A percentile compares a stretch with the other conserved stretches of the same genome.
Evolutionary conservation across 2,113 vertebrate genomes (phyloP).

Genomic region (Mastomys natalensis): DNA sequence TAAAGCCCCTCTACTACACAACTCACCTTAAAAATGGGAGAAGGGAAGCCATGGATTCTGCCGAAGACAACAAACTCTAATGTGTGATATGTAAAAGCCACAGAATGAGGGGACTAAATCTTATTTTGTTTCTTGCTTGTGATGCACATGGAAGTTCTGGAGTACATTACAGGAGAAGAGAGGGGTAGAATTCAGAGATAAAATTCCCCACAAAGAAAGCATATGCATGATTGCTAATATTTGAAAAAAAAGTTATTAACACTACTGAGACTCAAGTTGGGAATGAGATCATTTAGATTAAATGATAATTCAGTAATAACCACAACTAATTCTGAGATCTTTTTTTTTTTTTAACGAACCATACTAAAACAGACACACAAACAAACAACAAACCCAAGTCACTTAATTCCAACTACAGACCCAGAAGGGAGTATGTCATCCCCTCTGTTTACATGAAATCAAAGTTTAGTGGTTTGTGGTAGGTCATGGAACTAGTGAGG

Average conservation of each 20-base stretch:
- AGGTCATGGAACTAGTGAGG: neutral
- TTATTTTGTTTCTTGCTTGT: neutral
- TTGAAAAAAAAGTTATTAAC: slow-evolving; percentile 32
- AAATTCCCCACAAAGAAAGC: neutral
- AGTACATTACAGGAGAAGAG: neutral
- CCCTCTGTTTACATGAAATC: neutral
- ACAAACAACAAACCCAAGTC: neutral
- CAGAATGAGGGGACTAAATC: neutral
- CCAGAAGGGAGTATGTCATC: neutral
- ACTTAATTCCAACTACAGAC: neutral
- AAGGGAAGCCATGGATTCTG: neutral
- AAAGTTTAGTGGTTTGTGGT: neutral
- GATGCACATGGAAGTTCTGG: neutral
- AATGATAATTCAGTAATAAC: neutral
- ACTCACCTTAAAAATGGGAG: neutral
- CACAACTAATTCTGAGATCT: neutral
- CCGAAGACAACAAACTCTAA: neutral
- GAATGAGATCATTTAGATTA: neutral
- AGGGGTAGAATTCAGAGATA: neutral
- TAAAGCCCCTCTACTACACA: neutral
- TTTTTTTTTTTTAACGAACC: neutral
- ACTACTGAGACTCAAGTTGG: neutral
- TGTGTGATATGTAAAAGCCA: neutral
- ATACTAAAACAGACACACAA: neutral
- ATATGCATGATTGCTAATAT: neutral